Conservation (phyloP, 2,797 vertebrate species). For the Trachurus trachurus region DNA sequence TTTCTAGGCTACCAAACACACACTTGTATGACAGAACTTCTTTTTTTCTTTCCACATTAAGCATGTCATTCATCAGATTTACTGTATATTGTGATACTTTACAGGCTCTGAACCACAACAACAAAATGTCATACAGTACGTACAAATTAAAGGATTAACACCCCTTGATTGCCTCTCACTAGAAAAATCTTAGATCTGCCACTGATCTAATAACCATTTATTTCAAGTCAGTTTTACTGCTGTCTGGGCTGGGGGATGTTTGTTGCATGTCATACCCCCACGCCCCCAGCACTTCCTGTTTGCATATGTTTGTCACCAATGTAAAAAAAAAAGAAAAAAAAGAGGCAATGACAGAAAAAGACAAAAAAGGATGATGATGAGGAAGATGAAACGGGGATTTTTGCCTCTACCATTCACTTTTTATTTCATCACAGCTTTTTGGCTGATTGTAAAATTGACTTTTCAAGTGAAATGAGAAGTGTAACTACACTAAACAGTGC, state of each 20-base stretch:
- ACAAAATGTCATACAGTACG: background rate
- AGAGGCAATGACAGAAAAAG: background rate
- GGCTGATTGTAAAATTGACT: background rate
- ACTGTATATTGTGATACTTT: background rate
- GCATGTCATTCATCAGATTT: background rate
- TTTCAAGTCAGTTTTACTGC: background rate
- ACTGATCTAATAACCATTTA: background rate
- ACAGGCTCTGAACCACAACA: background rate
- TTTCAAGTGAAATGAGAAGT: constrained; percentile 59
- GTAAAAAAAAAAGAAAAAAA: background rate
- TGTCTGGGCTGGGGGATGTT: background rate
- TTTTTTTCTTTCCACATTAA: background rate
- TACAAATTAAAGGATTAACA: background rate
- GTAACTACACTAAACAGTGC: background rate
- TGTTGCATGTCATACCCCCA: background rate
- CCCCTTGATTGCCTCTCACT: too few relatives aligned
- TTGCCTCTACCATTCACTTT: background rate
- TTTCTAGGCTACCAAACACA: too few relatives aligned
- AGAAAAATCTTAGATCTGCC: too few relatives aligned
- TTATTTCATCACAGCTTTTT: constrained; percentile 22
- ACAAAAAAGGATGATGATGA: background rate
- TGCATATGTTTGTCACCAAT: background rate
- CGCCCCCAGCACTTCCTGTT: background rate
- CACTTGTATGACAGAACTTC: background rate
- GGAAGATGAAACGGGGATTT: background rate